A percentile compares a stretch with the other conserved stretches of the same genome.
phyloP scores from a whole-genome alignment of 2,113 vertebrate genomes.

The Glaucomys volans region DNA sequence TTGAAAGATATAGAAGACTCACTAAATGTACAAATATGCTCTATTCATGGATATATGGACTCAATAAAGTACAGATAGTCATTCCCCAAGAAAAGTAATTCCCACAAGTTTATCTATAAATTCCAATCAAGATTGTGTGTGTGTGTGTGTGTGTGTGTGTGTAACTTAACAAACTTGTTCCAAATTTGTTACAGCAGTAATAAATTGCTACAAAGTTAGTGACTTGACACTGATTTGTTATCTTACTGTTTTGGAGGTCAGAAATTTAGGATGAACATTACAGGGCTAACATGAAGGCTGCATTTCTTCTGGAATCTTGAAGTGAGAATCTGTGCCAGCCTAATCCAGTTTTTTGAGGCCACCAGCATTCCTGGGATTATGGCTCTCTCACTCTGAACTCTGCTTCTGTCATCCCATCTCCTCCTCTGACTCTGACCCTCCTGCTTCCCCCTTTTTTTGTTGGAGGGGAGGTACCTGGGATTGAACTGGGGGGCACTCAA shows the following conservation, averaged over 20 bases:
- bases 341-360: not conserved
- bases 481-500: too few relatives aligned
- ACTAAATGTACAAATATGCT: not conserved
- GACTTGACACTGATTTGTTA: not conserved
- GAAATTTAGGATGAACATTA: not conserved
- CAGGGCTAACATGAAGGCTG: not conserved
- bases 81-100: not conserved
- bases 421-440: not conserved
- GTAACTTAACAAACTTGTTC: not conserved
- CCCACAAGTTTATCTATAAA: not conserved
- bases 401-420: too few relatives aligned
- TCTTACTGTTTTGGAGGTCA: not conserved
- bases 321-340: not conserved
- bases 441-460: not conserved
- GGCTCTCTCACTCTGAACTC: not conserved
- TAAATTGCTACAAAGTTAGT: not conserved
- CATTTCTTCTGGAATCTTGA: not conserved
- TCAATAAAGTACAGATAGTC: constrained; percentile 30
- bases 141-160: not conserved
- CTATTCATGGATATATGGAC: not conserved
- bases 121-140: not conserved
- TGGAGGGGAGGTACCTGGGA: too few relatives aligned
- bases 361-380: not conserved
- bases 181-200: not conserved
- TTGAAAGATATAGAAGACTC: constrained; percentile 6